Evolutionary conservation across 2,888 invertebrate genomes (phyloP), one percentile per base, ranked within the genome.

Genomic region (Callimorpha dominula): DNA sequence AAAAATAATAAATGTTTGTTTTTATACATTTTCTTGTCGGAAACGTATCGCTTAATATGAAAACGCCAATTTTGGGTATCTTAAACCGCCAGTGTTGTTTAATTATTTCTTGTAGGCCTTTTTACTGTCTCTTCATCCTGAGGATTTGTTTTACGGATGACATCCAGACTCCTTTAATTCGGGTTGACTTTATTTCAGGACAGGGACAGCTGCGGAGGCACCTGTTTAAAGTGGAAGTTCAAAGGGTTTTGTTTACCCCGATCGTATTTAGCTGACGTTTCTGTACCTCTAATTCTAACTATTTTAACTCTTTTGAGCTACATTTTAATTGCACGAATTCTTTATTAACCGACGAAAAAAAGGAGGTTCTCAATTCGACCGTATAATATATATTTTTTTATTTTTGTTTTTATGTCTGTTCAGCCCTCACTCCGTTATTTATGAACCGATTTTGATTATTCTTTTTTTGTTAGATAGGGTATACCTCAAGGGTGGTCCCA

Each of bases 71-170:
- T 46, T 64, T 65, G 62, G 72, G 73, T 71, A 72, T 75, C 71
- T 46, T 42, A 57, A 81, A 77, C 81, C 79, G 77, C 77, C 83
- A 71, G 78, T 52, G 77, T 75, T 64, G 78, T 81, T 82, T 81
- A 80, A 83, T 83, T 81, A 83, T 83, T 83, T 72, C 78, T 78
- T 73, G 70, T 73, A 78, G 72, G 73, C 71, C 71, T 70, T 79
- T 72, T 71, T 72, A 74, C 72, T 67, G 71, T 49, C 69, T 70
- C 73, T 75, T 77, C 76, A 70, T 70, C 65, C 68, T 52, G 14
- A 76, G 78, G 78, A 83, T 83, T 83, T 80, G 81, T 81, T 83
- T 83, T 77, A 83, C 80, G 80, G 74, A 78, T 76, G 78, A 70
- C 81, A 83, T 83, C 31, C 71, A 73, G 78, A 49, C 78, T 76